A percentile compares a stretch with the other conserved stretches of the same genome.
Conservation (phyloP, 2,888 invertebrate genomes). For the Charanyca ferruginea region DNA sequence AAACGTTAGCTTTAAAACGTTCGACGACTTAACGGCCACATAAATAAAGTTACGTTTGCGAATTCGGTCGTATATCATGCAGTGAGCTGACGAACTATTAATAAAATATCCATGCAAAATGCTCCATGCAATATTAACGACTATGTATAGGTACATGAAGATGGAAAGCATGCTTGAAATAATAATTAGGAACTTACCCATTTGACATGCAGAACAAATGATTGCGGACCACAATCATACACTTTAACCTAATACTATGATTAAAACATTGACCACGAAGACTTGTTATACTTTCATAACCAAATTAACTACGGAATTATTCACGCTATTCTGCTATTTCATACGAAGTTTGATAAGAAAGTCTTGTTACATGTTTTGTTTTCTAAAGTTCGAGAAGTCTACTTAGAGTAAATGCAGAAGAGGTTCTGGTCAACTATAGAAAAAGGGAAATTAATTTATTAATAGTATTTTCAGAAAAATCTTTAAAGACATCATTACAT, state of each 20-base stretch:
- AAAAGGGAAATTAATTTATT: too few relatives aligned
- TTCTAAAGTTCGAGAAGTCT: neutral
- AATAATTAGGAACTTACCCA: constrained; percentile 78
- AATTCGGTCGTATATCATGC: constrained; percentile 22
- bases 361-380: neutral
- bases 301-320: constrained; percentile 6
- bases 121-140: constrained; percentile 56
- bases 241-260: constrained; percentile 25
- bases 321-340: neutral
- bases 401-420: neutral
- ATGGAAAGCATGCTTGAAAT: constrained; percentile 71
- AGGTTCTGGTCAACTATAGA: neutral
- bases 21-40: neutral
- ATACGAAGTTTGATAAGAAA: neutral
- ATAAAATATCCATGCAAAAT: constrained; percentile 46
- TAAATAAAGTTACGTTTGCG: neutral
- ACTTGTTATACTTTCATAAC: neutral
- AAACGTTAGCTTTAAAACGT: constrained; percentile 3
- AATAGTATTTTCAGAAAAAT: neutral
- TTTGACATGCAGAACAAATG: constrained; percentile 70
- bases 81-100: constrained; percentile 34
- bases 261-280: constrained; percentile 12
- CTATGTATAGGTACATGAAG: constrained; percentile 26
- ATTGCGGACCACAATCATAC: constrained; percentile 60
- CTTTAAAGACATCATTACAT: neutral